Base-by-base conservation (phyloP, 2,797 vertebrate genomes). In the Halcyon chelicuti region DNA sequence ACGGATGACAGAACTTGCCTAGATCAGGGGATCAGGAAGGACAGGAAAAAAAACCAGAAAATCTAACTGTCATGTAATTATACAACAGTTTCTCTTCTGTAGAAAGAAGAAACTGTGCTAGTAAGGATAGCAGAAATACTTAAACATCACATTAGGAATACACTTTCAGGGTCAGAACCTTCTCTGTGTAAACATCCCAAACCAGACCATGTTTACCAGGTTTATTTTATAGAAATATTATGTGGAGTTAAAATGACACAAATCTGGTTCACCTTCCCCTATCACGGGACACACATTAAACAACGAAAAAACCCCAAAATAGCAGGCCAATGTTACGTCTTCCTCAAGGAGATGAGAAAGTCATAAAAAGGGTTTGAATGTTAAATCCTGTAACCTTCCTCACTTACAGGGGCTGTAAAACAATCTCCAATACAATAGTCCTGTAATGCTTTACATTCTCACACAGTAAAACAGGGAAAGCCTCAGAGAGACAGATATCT, bases 31-130 rank as follows among this genome's bases (percentile, higher is more conserved):
- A 52, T 29, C 51, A 29, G 13, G 29, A 29, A 91, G 10, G 11
- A 52, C 1, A 14, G 23, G 10, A 18, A 20, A 7, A 35, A 6
- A n/a, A 26, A 21, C 9, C 19, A 18, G 5, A 26, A 44, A 47
- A 60, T 18, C 19, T 67, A 86, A 57, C 14, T 2, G 7, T 23
- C 20, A 46, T 33, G 31, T 51, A 76, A 77, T 73, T 55, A 65
- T 28, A 10, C 9, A 54, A 31, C 31, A 14, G 7, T 37, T 93
- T 3, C 8, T 63, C 31, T 62, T 71, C 52, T 57, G 13, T 14
- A 71, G n/a, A 79, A 87, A 47, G 70, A 67, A 86, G 70, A 52
- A 95, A 40, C 23, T 46, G 19, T 44, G 33, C 21, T 61, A 61
- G 26, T 55, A 75, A 72, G 26, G 12, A 51, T 3, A 72, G 17